Base-by-base conservation (phyloP, 2,888 invertebrate species). In the Alcis repandata region DNA sequence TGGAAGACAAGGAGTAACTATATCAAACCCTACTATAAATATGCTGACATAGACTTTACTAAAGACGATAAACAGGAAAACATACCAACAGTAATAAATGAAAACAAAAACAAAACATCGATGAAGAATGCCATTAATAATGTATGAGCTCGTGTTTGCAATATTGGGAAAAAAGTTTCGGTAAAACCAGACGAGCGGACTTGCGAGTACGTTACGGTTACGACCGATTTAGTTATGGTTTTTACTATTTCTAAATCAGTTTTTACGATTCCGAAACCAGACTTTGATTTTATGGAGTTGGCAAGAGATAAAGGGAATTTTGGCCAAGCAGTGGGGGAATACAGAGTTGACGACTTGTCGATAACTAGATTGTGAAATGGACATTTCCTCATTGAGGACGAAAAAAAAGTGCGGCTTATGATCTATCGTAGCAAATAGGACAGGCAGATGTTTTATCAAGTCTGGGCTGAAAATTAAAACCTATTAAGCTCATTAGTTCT, bases 51-150 rank as follows among this genome's bases (percentile, higher is more conserved):
- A 33, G 32, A 17, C n/a, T 17, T 49, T 11, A 33, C 33, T 15
- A 46, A 49, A 32, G 17, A 33, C 33, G 9, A 49, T 33, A 49
- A 67, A 66, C 68, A 71, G 68, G 67, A 69, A 70, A 69, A 68
- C 56, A 27, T 49, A 49, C 49, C 11, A 43, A 60, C 27, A 20
- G 22, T 1, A 33, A 46, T 36, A 65, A 17, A 43, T 27, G 20
- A 57, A 51, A 33, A 46, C 33, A 63, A 63, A 64, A 67, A 71
- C 52, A 63, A 49, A 33, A 46, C 43, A 62, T 59, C 22, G 17
- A 54, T 51, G 46, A 61, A 71, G 59, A 67, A 43, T 53, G 40
- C 0, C 40, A 53, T 53, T 15, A 40, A 53, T 53, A 19, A 53
- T 53, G 41, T n/a, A 53, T 53, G 53, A 53, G 53, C n/a, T 4